A percentile compares a stretch with the other conserved stretches of the same genome.
Conservation (phyloP, 2,888 invertebrate genomes). For the Sceliomorpha sp. region DNA sequence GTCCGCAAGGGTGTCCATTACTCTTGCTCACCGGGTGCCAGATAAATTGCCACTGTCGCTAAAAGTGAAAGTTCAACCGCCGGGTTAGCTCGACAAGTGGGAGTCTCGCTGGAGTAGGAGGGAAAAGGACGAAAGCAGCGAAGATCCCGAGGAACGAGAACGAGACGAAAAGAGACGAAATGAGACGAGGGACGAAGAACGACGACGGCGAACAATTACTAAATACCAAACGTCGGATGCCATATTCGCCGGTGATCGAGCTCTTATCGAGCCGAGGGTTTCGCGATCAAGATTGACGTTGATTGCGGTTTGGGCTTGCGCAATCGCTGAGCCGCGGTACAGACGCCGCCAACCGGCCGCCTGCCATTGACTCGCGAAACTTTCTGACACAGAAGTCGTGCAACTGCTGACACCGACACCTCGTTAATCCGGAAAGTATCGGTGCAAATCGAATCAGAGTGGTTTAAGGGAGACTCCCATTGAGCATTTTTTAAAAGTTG, state of each 20-base stretch:
- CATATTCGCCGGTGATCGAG: slow-evolving; percentile 16
- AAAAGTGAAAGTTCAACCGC: slow-evolving; percentile 65
- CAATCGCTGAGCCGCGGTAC: slow-evolving; percentile 48
- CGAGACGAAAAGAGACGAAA: no score
- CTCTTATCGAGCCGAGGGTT: slow-evolving; percentile 22
- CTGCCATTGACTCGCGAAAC: no score
- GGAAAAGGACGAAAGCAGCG: no score
- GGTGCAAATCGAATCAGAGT: no score
- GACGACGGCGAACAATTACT: slow-evolving; percentile 65
- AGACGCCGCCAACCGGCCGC: no score
- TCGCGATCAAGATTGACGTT: slow-evolving; percentile 29
- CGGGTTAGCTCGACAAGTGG: slow-evolving; percentile 50
- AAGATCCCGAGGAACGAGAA: no score
- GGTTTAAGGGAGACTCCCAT: no score
- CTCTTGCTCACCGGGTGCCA: slow-evolving; percentile 33
- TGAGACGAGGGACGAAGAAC: slow-evolving; percentile 53
- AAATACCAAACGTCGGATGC: slow-evolving; percentile 59
- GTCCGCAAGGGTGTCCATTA: slow-evolving; percentile 28
- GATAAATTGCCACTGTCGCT: slow-evolving; percentile 54
- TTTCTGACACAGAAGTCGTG: no score
- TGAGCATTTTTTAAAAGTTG: no score
- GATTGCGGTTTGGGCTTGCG: slow-evolving; percentile 53
- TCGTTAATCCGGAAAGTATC: no score
- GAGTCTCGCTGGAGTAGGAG: no score
- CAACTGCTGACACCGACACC: no score